A percentile compares a stretch with the other conserved stretches of the same genome.
phyloP scores from a whole-genome alignment of 2,797 vertebrate species.

The Phataginus tricuspis region DNA sequence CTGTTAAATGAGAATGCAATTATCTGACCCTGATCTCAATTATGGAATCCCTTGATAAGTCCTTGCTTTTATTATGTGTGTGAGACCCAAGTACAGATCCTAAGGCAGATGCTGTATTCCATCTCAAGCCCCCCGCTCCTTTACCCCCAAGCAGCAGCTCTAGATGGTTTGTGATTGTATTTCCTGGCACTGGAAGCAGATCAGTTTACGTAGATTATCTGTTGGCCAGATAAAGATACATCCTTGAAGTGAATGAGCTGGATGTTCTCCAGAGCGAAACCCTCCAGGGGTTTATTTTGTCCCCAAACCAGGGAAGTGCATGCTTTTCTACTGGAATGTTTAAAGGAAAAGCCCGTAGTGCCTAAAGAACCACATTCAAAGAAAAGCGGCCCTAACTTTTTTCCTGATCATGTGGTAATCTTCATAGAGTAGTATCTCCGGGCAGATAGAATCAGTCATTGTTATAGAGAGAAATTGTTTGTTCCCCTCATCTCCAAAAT shows the following conservation, averaged over 20 bases:
- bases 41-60: not conserved
- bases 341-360: not conserved
- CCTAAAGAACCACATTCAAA: not conserved
- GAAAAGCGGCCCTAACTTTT: not conserved
- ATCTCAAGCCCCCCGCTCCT: not conserved
- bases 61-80: not conserved
- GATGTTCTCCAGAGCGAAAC: not conserved
- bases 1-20: constrained; percentile 1
- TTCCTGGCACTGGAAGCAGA: not conserved
- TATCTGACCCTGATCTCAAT: not conserved
- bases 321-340: not conserved
- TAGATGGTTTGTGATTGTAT: not conserved
- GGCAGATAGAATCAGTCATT: not conserved
- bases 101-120: not conserved
- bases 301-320: not conserved
- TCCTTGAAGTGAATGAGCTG: not conserved
- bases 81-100: not conserved
- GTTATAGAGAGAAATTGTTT: not conserved
- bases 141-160: not conserved
- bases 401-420: not conserved
- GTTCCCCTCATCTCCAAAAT: not conserved
- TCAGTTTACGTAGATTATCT: not conserved
- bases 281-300: not conserved
- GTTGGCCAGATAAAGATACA: not conserved
- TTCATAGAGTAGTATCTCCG: not conserved